Percentiles rank a stretch among this genome's conserved stretches.
phyloP scores from a whole-genome alignment of 2,888 invertebrate species.

The Tachina fera region DNA sequence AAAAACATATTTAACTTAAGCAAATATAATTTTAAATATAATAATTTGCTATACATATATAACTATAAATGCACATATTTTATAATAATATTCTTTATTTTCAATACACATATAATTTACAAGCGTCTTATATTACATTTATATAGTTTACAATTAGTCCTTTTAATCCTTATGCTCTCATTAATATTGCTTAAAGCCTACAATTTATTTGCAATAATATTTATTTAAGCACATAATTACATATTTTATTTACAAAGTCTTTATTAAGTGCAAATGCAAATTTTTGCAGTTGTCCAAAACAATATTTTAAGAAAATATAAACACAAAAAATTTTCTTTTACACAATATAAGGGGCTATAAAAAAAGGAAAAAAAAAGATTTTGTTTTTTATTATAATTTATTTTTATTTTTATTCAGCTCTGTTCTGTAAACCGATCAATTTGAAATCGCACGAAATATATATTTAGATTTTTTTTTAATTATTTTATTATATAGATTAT shows the following conservation, averaged over 20 bases:
- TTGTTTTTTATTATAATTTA: background rate
- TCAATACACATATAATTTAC: constrained; percentile 34
- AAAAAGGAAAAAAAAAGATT: background rate
- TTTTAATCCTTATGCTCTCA: background rate
- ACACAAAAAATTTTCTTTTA: background rate
- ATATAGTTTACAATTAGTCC: background rate
- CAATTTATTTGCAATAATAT: constrained; percentile 15
- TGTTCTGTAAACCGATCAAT: too few relatives aligned
- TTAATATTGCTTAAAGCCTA: background rate
- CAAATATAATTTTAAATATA: background rate
- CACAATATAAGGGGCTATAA: constrained; percentile 36
- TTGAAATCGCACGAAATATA: too few relatives aligned
- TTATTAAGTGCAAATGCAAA: background rate
- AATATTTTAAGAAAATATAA: background rate
- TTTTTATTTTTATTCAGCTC: too few relatives aligned
- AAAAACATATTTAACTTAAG: too few relatives aligned
- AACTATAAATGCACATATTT: background rate
- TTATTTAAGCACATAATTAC: background rate
- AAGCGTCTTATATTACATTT: constrained; percentile 25
- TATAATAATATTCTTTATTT: background rate
- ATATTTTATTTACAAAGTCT: constrained; percentile 39
- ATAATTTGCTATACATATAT: background rate
- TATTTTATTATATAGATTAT: too few relatives aligned
- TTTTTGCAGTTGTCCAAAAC: constrained; percentile 9
- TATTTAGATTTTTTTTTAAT: too few relatives aligned